Percentiles rank a stretch among this genome's conserved stretches.
Conservation (phyloP, 2,797 vertebrate genomes). For the Myripristis jacobus region DNA sequence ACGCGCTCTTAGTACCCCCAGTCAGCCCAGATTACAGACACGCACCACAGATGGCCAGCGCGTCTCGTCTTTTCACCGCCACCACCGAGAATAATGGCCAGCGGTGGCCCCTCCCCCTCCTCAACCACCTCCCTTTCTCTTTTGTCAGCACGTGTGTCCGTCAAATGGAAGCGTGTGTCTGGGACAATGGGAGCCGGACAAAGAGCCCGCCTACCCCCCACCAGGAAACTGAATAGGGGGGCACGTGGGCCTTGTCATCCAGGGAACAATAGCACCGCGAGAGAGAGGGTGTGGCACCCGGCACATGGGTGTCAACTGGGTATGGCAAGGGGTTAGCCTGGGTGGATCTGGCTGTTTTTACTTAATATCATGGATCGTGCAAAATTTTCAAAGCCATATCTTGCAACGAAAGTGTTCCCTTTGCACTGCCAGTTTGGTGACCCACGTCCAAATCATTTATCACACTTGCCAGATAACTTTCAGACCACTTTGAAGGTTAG, state of each 20-base stretch:
- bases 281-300: slow-evolving; percentile 65
- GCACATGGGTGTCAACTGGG: slow-evolving; percentile 18
- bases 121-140: slow-evolving; percentile 64
- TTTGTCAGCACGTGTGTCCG: slow-evolving; percentile 84
- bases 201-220: slow-evolving; percentile 75
- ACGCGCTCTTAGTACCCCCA: background rate
- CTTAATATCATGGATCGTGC: background rate
- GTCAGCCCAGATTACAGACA: slow-evolving; percentile 79
- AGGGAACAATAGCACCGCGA: slow-evolving; percentile 77
- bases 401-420: too few species aligned
- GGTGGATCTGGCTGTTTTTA: background rate
- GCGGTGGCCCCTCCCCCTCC: slow-evolving; percentile 76
- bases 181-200: slow-evolving; percentile 82
- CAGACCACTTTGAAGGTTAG: too few species aligned
- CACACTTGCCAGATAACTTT: too few species aligned
- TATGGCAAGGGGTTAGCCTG: slow-evolving; percentile 21
- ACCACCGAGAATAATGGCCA: slow-evolving; percentile 80
- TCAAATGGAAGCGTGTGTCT: slow-evolving; percentile 84
- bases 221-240: slow-evolving; percentile 79
- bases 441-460: too few species aligned
- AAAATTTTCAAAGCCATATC: too few species aligned
- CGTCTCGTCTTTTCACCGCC: slow-evolving; percentile 83
- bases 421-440: too few species aligned
- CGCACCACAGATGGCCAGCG: slow-evolving; percentile 86
- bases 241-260: slow-evolving; percentile 83